These are phyloP conservation scores for Drosophila neotestacea DNA, from an alignment of 2,888 invertebrate species.

Conservation along the genomic window DNA sequence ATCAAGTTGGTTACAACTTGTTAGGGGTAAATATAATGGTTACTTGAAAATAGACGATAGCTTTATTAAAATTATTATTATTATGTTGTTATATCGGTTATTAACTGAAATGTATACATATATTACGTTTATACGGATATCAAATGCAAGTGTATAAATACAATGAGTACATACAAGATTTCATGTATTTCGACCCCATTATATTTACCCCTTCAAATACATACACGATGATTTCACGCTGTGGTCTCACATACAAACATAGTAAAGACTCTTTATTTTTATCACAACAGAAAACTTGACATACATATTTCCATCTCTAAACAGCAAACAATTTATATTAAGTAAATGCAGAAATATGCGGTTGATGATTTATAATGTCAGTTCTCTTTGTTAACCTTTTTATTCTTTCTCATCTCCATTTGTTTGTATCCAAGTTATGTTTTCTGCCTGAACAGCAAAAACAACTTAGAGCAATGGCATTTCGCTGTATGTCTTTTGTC, in stretches of 20 bases:
- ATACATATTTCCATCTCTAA: background rate
- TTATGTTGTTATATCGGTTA: no score
- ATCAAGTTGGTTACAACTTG: background rate
- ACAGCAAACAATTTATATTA: background rate
- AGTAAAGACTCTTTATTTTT: no score
- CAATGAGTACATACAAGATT: no score
- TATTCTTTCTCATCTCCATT: background rate
- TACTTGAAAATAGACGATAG: background rate
- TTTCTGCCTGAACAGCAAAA: constrained; percentile 12
- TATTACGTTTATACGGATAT: no score
- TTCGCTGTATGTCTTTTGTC: constrained; percentile 45
- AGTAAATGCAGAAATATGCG: background rate
- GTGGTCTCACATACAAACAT: no score
- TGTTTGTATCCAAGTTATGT: constrained; percentile 7
- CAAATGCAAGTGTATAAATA: no score
- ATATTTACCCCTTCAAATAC: no score
- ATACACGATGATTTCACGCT: no score
- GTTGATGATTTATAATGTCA: constrained; percentile 26
- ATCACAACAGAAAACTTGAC: background rate
- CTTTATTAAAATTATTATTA: no score
- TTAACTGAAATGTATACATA: no score
- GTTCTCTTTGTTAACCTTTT: constrained; percentile 8
- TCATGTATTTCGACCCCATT: no score
- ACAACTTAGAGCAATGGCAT: constrained; percentile 30
- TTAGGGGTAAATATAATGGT: background rate